Evolutionary conservation across 2,797 vertebrate species (phyloP), one percentile per base, ranked within the genome.

Genomic region (Catamblyrhynchus diadema): DNA sequence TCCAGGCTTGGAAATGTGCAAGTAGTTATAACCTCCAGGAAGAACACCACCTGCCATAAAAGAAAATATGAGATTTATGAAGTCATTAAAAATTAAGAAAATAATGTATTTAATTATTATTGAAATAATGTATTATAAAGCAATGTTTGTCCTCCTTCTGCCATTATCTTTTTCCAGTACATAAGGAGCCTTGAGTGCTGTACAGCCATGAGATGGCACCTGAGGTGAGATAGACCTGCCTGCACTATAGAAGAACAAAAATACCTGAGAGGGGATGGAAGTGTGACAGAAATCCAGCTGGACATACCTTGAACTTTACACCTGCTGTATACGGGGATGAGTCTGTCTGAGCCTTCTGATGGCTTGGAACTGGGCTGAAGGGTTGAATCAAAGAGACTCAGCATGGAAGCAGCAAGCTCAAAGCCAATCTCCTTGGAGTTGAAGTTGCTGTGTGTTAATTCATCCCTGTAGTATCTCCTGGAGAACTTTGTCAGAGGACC

Each of bases 401-500:
- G 97, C 97, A 99, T 89, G 25, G 62, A 91, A 33, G 96, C 95
- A 10, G 99, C 99, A 93, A 99, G 97, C 33, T 98, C 98, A 90
- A 94, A 98, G 30, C 99, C 99, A 75, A 99, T 97, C 86, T 99
- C 98, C 94, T 97, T 98, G 45, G 99, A 99, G 97, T 69, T 99
- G 97, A 99, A 99, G 97, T 95, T 94, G 86, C 93, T 97, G 61
- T 99, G 98, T 25, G 98, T 97, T 98, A 98, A 98, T n/a, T 98
- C 97, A 14, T 98, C 98, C 11, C 97, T 90, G 23, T 98, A 97
- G 86, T 99, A 99, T 33, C 96, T 87, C 30, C 98, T 98, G 78
- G 99, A 98, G 97, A 98, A 99, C 81, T 98, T 99, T 56, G 99
- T 99, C 90, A 99, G 97, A 30, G 99, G 97, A 14, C 99, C 99